phyloP scores from a whole-genome alignment of 2,797 vertebrate genomes.

The Catostomus latipinnis region DNA sequence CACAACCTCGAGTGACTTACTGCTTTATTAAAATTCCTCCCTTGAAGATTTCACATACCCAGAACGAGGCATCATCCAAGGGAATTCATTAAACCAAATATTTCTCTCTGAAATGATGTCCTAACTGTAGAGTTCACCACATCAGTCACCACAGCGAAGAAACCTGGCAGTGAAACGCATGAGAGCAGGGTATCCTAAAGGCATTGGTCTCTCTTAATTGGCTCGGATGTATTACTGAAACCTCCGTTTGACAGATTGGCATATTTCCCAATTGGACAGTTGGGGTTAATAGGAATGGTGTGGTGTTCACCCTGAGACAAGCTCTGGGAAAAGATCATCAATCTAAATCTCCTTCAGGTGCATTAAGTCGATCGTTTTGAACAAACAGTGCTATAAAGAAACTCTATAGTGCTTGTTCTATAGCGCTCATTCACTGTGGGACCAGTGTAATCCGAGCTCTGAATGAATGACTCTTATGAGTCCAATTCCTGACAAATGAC shows the following conservation, averaged over 20 bases:
- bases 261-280: constrained; percentile 49
- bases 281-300: constrained; percentile 49
- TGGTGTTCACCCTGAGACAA: constrained; percentile 28
- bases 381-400: background rate
- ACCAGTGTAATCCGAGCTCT: no score
- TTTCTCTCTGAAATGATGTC: constrained; percentile 28
- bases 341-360: constrained; percentile 32
- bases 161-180: background rate
- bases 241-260: constrained; percentile 45
- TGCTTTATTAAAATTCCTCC: background rate
- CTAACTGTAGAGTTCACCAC: constrained; percentile 27
- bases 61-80: constrained; percentile 27
- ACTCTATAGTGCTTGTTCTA: constrained; percentile 1
- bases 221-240: constrained; percentile 49
- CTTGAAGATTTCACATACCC: background rate
- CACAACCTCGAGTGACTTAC: background rate
- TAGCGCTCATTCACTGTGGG: background rate
- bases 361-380: constrained; percentile 29
- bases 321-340: constrained; percentile 37
- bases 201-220: constrained; percentile 40
- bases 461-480: no score
- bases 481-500: no score
- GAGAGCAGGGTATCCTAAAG: constrained; percentile 14
- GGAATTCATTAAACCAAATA: constrained; percentile 34
- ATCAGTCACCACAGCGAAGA: constrained; percentile 1